Base-by-base conservation (phyloP, 1,140 invertebrate species). In the Bombus balteatus region DNA sequence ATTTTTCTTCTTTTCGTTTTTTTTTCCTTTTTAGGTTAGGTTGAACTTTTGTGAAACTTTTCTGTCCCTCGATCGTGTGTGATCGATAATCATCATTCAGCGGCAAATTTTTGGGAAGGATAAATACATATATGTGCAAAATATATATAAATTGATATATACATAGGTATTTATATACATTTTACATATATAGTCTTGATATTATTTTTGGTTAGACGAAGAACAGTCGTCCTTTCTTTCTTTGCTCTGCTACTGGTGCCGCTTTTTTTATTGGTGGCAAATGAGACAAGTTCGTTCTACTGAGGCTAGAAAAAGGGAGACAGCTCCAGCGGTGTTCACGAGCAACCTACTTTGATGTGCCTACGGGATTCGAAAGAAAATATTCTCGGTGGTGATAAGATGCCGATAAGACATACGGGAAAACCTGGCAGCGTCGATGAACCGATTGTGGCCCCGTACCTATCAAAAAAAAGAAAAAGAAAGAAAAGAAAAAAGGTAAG, bases 291-390 rank as follows among this genome's bases (percentile, higher is more conserved):
- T 85, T 76, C 86, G 81, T 77, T 83, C 83, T 90, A 85, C 81
- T 82, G 80, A 93, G 92, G 90, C 91, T 91, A 92, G 92, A 92
- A 93, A 91, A 88, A 71, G 80, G 89, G 92, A 90, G 92, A 92
- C 92, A 93, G 92, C 91, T 94, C 92, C 94, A 93, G 92, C 93
- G 92, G 92, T 95, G 93, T 95, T 94, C 92, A 95, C 93, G 94
- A 95, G 94, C 94, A 94, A 95, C 94, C 93, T 95, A 95, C 94
- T 93, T 93, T 94, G 92, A 91, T 94, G 93, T 94, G 91, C 91
- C 93, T 94, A 94, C 92, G 86, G 91, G 92, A 92, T 91, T 89
- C 79, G 77, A 89, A 87, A 90, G 74, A 92, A 90, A 89, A 87
- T 91, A 92, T 90, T 90, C 70, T 89, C 84, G 74, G 84, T 87